Percentiles rank a stretch among this genome's conserved stretches.
Evolutionary conservation across 37 sponge, comb jelly and placozoan species (phyloP).

Genomic region (Ephydatia muelleri): DNA sequence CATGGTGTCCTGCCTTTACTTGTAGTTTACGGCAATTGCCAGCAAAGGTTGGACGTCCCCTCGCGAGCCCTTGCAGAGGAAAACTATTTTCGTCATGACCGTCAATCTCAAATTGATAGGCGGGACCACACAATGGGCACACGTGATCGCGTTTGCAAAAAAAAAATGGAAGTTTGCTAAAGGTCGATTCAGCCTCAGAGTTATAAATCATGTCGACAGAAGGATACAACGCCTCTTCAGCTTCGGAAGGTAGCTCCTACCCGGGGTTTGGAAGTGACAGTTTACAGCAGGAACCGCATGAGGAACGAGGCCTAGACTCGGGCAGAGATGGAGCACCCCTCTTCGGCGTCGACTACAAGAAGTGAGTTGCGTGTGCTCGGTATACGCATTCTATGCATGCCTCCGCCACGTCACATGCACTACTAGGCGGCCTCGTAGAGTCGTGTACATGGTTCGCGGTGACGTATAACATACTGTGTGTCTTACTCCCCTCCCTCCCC

Average conservation of each 20-base stretch:
- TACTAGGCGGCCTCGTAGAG: background rate
- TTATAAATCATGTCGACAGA: conserved; percentile 47
- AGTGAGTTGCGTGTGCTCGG: conserved; percentile 10
- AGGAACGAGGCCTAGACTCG: background rate
- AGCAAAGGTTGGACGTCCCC: conserved; percentile 61
- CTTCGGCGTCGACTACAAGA: conserved; percentile 73
- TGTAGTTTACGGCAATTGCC: conserved; percentile 21
- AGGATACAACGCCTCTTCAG: conserved; percentile 67
- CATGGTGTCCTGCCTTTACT: conserved; percentile 10
- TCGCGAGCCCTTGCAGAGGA: conserved; percentile 55
- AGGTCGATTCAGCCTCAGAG: background rate
- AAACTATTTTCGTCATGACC: conserved; percentile 39
- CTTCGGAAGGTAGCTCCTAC: conserved; percentile 24
- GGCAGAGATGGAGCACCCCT: conserved; percentile 34
- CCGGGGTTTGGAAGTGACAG: conserved; percentile 59
- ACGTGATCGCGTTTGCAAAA: conserved; percentile 9
- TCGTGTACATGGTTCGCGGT: background rate
- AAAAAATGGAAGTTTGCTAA: background rate
- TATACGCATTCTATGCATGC: background rate
- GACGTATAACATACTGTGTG: background rate
- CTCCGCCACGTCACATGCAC: background rate
- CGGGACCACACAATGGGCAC: background rate
- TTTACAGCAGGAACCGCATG: background rate
- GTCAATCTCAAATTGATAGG: background rate
- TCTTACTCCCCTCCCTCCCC: background rate